A percentile compares a stretch with the other conserved stretches of the same genome.
These are phyloP conservation scores for Numida meleagris DNA, from an alignment of 2,113 vertebrate genomes.

Conservation along the genomic window DNA sequence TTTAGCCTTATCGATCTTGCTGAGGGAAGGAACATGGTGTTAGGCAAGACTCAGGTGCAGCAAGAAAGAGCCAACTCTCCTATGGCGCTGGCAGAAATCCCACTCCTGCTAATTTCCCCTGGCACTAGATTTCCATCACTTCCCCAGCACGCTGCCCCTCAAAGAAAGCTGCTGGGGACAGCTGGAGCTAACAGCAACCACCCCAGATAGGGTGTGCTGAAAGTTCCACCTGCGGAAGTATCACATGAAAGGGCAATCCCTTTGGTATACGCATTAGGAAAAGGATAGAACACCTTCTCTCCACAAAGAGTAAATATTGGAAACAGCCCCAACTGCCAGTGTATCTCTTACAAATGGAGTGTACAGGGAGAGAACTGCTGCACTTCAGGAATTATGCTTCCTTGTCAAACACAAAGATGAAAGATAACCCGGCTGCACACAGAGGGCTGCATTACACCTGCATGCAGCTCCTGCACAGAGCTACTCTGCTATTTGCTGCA, in stretches of 20 bases:
- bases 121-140: not conserved
- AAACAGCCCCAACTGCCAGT: not conserved
- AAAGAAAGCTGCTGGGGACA: not conserved
- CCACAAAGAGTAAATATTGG: not conserved
- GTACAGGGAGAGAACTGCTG: not conserved
- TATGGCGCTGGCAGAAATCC: not conserved
- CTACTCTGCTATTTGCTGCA: not conserved
- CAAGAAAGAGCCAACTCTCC: not conserved
- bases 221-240: not conserved
- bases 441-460: not conserved
- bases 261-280: not conserved
- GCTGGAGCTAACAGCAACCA: not conserved
- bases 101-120: not conserved
- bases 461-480: not conserved
- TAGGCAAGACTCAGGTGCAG: not conserved
- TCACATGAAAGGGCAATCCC: not conserved
- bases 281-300: not conserved
- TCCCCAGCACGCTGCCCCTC: rapidly evolving
- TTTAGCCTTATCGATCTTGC: not conserved
- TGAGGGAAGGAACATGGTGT: not conserved
- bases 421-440: not conserved
- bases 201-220: not conserved
- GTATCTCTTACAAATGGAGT: rapidly evolving
- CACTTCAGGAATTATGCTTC: not conserved
- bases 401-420: not conserved